Base-by-base conservation (phyloP, 2,888 invertebrate species). In the Tortrix viridana region DNA sequence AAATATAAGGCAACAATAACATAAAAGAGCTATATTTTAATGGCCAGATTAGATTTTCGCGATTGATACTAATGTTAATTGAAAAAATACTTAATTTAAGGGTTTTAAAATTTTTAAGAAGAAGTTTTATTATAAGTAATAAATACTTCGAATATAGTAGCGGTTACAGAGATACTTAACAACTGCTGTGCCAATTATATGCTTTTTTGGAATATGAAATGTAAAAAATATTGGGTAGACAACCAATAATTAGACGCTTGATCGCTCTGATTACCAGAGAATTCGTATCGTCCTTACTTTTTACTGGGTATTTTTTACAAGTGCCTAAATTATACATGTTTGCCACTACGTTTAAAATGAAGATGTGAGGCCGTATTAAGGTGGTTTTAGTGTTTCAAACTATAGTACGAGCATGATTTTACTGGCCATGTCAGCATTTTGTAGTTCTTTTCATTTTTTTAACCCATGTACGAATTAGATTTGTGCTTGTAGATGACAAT, bases 211-310 rank as follows among this genome's bases (percentile, higher is more conserved):
- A 23, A 19, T 16, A 2, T 32, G 22, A 12, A 23, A 19, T 16
- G 23, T 52, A 62, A 62, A 61, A 62, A 62, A 56, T 38, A 47
- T 46, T 37, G 38, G 20, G 38, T 37, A 62, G 50, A 26, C 46
- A 62, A 62, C 62, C 56, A 52, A 57, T 62, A 23, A 57, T 62
- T 62, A 61, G 32, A 49, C 19, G 43, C 46, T 55, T 49, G 55
- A 61, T 50, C 46, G 56, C 62, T 57, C 62, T 50, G 56, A 52
- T 62, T 62, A 54, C 46, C 56, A 41, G 7, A 16, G 56, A 46
- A 50, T 19, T 57, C 26, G 46, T 38, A 52, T 62, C 50, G 44
- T 56, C 56, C 23, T 62, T 46, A 57, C 41, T 62, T 62, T 41
- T 62, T 62, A 56, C 23, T 46, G 44, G 22, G 16, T 41, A 20